These are phyloP conservation scores for Trachelus stipa DNA, from an alignment of 2,888 invertebrate genomes.

Conservation along the genomic window DNA sequence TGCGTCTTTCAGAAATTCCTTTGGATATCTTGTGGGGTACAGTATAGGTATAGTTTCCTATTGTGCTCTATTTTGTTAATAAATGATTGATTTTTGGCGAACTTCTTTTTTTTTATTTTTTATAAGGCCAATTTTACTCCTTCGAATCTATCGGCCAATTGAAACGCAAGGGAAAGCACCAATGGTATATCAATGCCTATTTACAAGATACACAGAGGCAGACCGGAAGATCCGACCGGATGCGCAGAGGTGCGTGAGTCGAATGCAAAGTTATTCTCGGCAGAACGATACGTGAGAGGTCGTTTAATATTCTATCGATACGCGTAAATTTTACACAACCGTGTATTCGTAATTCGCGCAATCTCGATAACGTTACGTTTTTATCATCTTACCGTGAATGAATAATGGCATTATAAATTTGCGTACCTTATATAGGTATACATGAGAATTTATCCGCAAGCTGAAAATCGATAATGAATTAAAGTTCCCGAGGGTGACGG, in stretches of 20 bases:
- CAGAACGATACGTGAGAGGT: conserved; percentile 9
- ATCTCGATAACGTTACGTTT: no score
- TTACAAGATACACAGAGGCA: conserved; percentile 16
- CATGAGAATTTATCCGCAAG: no score
- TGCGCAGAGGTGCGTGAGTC: conserved; percentile 40
- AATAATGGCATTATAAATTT: no score
- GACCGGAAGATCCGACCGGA: conserved; percentile 51
- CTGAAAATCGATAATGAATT: no score
- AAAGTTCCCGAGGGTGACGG: no score
- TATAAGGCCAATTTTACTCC: conserved; percentile 1
- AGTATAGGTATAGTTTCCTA: not conserved
- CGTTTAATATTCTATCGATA: conserved; percentile 38
- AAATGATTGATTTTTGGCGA: no score
- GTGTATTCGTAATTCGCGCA: no score
- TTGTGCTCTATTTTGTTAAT: not conserved
- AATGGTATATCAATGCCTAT: conserved; percentile 24
- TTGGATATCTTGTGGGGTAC: no score
- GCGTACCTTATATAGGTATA: no score
- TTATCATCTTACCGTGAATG: no score
- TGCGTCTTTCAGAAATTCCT: no score
- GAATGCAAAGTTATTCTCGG: conserved; percentile 29
- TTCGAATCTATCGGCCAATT: conserved; percentile 13
- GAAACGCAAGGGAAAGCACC: conserved; percentile 33
- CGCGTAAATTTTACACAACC: conserved; percentile 18
- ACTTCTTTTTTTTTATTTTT: not conserved